Evolutionary conservation across 2,888 invertebrate genomes (phyloP), one percentile per base, ranked within the genome.

Genomic region (Cantharis rustica): DNA sequence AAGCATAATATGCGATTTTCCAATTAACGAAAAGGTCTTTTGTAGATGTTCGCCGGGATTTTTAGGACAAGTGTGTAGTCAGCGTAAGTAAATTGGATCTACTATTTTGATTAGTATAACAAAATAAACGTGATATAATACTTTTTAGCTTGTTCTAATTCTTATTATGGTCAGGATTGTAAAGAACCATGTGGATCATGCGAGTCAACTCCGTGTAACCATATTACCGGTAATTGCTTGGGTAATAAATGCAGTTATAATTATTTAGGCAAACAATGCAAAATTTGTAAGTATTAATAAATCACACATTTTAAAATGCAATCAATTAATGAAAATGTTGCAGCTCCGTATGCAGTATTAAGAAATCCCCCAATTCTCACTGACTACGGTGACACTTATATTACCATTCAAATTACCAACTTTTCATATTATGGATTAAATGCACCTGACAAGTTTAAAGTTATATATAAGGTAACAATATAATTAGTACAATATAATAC

Each of bases 31-130:
- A 31, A 17, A 75, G 16, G 74, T 61, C 13, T 7, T 61, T 61
- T 82, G 84, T 68, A 75, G 69, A 68, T 84, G 84, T 76, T 68
- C 80, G 20, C 31, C 79, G 2, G 84, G 84, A 72, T 84, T 72
- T 71, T 66, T 0, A 11, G 80, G 79, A 62, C 0, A 9, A 16
- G 1, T 16, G 3, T 84, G 83, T 68, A 3, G 68, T 23, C 4
- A 66, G 13, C 0, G 77, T 77, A 74, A 72, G 63, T 26, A 4
- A 66, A 66, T 13, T n/a, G 1, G 1, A 0, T 16, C 4, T 11
- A 64, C 0, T 20, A 64, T 13, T 47, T 17, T 66, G 9, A 11
- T 3, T 13, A 64, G 11, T 13, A 16, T 3, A 11, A 16, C 2
- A 16, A 10, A 62, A 62, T 16, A 3, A 23, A 9, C 9, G 9